Evolutionary conservation across 1,140 invertebrate species (phyloP).

Genomic region (Leptonema lineaticorne): DNA sequence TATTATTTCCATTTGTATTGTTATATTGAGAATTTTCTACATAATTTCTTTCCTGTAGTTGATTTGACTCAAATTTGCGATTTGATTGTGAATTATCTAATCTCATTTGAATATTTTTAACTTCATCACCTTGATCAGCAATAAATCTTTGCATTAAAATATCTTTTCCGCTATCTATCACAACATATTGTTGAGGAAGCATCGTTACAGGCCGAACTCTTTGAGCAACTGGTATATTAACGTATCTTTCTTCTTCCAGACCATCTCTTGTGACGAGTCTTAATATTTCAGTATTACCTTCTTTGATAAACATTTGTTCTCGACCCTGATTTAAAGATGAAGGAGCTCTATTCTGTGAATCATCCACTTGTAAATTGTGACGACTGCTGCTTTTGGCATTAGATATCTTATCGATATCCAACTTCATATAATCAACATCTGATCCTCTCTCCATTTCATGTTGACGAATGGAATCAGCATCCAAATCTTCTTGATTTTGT

Average conservation of each 20-base stretch:
- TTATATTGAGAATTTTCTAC: slow-evolving; percentile 46
- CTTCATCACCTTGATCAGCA: slow-evolving; percentile 70
- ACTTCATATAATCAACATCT: slow-evolving; percentile 58
- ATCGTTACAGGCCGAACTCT: slow-evolving; percentile 56
- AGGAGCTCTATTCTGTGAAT: slow-evolving; percentile 47
- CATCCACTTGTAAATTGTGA: slow-evolving; percentile 46
- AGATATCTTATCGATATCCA: slow-evolving; percentile 47
- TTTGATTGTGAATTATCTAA: slow-evolving; percentile 54
- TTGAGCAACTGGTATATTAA: slow-evolving; percentile 58
- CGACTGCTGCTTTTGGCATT: slow-evolving; percentile 47
- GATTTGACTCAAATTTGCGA: slow-evolving; percentile 47
- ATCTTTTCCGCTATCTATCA: slow-evolving; percentile 74
- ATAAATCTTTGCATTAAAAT: slow-evolving; percentile 78
- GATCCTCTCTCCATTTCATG: slow-evolving; percentile 78
- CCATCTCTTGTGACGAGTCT: slow-evolving; percentile 73
- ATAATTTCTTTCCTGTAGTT: slow-evolving; percentile 48
- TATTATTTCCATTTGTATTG: slow-evolving; percentile 39
- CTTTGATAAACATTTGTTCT: slow-evolving; percentile 75
- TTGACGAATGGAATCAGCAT: slow-evolving; percentile 69
- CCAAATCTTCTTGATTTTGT: slow-evolving; percentile 52
- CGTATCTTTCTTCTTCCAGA: slow-evolving; percentile 63
- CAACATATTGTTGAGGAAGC: slow-evolving; percentile 62
- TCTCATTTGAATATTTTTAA: slow-evolving; percentile 58
- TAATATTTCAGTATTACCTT: slow-evolving; percentile 80
- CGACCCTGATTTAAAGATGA: slow-evolving; percentile 51